These are phyloP conservation scores for Oxystoma pomonae DNA, from an alignment of 2,888 invertebrate genomes.

Conservation along the genomic window DNA sequence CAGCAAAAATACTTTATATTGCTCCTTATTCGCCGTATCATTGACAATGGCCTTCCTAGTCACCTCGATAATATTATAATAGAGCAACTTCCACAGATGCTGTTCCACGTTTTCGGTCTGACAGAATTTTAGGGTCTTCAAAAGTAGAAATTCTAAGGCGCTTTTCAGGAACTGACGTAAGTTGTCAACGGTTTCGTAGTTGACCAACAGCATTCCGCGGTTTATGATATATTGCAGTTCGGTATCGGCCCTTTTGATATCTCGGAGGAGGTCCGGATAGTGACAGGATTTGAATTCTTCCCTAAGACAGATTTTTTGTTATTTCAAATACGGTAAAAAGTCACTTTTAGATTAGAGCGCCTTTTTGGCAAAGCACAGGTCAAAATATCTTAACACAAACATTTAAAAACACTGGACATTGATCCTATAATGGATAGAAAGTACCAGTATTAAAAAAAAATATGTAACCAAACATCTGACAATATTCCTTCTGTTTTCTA, in stretches of 20 bases:
- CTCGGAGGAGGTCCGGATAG: slow-evolving; percentile 58
- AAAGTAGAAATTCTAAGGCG: slow-evolving; percentile 62
- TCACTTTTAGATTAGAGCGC: not conserved
- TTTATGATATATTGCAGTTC: slow-evolving; percentile 62
- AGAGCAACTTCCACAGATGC: slow-evolving; percentile 87
- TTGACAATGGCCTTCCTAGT: slow-evolving; percentile 65
- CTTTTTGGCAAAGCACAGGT: not conserved
- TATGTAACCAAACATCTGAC: not conserved
- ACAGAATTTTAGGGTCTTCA: slow-evolving; percentile 81
- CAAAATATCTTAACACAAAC: not conserved
- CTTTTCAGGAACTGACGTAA: slow-evolving; percentile 62
- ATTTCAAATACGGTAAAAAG: no score
- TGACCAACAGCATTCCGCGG: slow-evolving; percentile 56
- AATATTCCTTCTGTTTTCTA: no score
- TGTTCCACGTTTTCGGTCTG: slow-evolving; percentile 84
- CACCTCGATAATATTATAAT: slow-evolving; percentile 82
- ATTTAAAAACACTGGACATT: slow-evolving; percentile 1
- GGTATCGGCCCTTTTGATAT: slow-evolving; percentile 65
- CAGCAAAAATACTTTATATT: slow-evolving; percentile 61
- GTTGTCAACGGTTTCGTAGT: slow-evolving; percentile 65
- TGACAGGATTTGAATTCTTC: slow-evolving; percentile 60
- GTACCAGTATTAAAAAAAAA: no score
- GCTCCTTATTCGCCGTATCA: slow-evolving; percentile 58
- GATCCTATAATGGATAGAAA: no score
- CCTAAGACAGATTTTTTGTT: no score